phyloP scores from a whole-genome alignment of 2,888 invertebrate genomes.

The Malthinus flaveolus region DNA sequence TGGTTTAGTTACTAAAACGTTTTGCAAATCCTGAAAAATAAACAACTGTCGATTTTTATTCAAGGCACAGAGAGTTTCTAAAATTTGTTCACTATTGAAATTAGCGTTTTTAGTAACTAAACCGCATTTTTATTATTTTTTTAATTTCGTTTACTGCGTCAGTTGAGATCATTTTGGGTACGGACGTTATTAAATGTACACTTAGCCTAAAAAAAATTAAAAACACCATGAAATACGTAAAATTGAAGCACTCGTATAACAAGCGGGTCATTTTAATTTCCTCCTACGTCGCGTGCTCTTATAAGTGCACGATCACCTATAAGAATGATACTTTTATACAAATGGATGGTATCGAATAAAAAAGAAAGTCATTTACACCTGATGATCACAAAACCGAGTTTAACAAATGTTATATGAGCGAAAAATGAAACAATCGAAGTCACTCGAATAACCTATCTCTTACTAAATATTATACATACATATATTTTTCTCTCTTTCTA shows the following conservation, averaged over 20 bases:
- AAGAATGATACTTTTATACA: slow-evolving; percentile 17
- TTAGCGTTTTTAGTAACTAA: slow-evolving; percentile 15
- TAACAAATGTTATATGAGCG: neutral
- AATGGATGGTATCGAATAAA: neutral
- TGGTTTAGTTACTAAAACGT: slow-evolving; percentile 29
- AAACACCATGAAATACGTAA: neutral
- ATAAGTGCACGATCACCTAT: slow-evolving; percentile 11
- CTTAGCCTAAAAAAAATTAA: slow-evolving; percentile 23
- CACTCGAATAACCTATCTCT: neutral
- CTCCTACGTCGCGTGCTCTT: too few relatives aligned
- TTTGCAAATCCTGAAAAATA: neutral
- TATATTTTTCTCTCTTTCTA: neutral
- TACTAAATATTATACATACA: neutral
- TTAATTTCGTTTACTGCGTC: slow-evolving; percentile 12
- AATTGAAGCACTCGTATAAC: too few relatives aligned
- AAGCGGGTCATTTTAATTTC: too few relatives aligned
- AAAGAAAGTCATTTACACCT: slow-evolving; percentile 4
- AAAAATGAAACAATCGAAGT: slow-evolving; percentile 2
- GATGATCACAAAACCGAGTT: neutral
- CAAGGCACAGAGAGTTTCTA: slow-evolving; percentile 46
- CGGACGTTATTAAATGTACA: slow-evolving; percentile 26
- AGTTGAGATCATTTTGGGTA: slow-evolving; percentile 29
- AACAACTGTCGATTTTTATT: slow-evolving; percentile 25
- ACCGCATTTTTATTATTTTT: slow-evolving; percentile 20
- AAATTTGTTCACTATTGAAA: slow-evolving; percentile 5